A percentile compares a stretch with the other conserved stretches of the same genome.
phyloP scores from a whole-genome alignment of 2,888 invertebrate genomes.

The Oscheius sp. region DNA sequence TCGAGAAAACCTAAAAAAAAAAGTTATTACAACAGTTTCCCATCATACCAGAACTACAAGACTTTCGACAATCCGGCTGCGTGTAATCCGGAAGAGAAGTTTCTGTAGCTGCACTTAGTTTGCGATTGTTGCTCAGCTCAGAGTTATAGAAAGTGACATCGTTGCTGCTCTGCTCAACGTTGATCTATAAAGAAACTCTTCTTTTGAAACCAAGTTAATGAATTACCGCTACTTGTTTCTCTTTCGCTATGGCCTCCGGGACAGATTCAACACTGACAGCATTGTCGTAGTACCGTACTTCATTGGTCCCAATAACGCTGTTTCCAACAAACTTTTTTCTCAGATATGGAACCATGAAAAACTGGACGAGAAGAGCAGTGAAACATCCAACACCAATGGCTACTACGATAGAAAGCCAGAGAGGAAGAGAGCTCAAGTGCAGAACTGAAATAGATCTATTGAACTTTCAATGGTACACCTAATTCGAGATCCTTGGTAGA shows the following conservation, averaged over 20 bases:
- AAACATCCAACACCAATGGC: slow-evolving; percentile 81
- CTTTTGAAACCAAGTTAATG: no score
- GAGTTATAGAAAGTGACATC: no score
- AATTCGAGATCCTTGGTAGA: slow-evolving; percentile 86
- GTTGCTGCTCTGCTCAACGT: no score
- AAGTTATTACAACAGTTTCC: not conserved
- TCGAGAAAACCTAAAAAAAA: slow-evolving; percentile 11
- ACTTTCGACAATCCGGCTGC: not conserved
- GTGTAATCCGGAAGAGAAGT: not conserved
- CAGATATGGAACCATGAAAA: slow-evolving; percentile 53
- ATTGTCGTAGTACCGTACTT: no score
- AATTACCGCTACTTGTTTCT: no score
- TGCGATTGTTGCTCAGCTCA: not conserved
- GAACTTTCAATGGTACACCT: slow-evolving; percentile 39
- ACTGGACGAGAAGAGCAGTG: slow-evolving; percentile 64
- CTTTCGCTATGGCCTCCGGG: no score
- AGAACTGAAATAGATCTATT: slow-evolving; percentile 80
- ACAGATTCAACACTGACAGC: no score
- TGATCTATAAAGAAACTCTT: no score
- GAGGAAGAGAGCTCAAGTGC: slow-evolving; percentile 87
- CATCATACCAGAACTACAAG: not conserved
- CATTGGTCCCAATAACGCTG: no score
- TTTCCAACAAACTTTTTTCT: slow-evolving; percentile 15
- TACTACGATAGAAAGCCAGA: slow-evolving; percentile 85
- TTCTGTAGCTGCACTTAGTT: not conserved